Conservation (phyloP, 2,888 invertebrate species). For the Protophormia terraenovae region DNA sequence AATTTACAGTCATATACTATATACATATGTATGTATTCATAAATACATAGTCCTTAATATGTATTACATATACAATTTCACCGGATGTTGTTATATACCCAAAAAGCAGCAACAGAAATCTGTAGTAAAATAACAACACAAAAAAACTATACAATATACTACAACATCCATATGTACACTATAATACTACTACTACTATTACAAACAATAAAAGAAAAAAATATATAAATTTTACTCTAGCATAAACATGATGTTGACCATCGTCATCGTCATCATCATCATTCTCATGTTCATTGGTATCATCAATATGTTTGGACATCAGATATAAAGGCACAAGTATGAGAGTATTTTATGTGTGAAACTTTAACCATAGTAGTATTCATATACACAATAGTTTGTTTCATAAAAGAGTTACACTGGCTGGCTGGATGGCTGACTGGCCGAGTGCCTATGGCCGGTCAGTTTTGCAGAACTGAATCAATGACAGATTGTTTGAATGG, state of each 20-base stretch:
- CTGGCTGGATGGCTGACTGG: not conserved
- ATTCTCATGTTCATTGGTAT: not conserved
- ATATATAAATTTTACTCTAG: conserved; percentile 7
- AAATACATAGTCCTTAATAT: too few relatives aligned
- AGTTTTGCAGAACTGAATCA: conserved; percentile 40
- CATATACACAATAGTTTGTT: not conserved
- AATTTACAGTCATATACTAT: not conserved
- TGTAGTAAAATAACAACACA: not conserved
- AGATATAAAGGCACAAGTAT: not conserved
- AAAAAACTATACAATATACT: not conserved
- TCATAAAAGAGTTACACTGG: not conserved
- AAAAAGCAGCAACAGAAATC: not conserved
- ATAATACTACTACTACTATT: not conserved
- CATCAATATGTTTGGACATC: conserved; percentile 9
- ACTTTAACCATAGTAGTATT: not conserved
- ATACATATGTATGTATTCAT: not conserved
- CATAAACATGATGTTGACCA: conserved; percentile 26
- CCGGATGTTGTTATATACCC: conserved; percentile 26
- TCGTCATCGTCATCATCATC: not conserved
- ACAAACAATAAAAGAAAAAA: not conserved
- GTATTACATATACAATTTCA: not conserved
- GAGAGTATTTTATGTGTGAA: not conserved
- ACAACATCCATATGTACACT: not conserved
- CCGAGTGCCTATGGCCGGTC: not conserved
- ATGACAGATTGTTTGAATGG: conserved; percentile 39